These are phyloP conservation scores for Crambe crambe DNA, from an alignment of 37 sponge, comb jelly and placozoan species.

Conservation along the genomic window DNA sequence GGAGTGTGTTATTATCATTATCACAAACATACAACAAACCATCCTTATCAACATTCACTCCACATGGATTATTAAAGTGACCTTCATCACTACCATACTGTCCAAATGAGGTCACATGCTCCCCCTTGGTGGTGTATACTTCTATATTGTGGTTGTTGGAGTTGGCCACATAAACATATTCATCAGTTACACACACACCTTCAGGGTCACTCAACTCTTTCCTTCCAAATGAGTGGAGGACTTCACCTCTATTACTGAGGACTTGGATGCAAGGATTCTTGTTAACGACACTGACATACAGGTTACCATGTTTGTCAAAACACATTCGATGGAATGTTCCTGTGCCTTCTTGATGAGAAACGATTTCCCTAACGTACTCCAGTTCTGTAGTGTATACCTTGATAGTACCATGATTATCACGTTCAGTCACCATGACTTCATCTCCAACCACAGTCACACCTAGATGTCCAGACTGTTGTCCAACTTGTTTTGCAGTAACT, in stretches of 20 bases:
- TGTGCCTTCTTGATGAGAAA: neutral
- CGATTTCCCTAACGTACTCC: constrained; percentile 2
- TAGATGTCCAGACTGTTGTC: neutral
- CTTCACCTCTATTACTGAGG: too few relatives aligned
- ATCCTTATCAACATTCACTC: neutral
- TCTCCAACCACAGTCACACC: constrained; percentile 11
- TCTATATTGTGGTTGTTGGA: neutral
- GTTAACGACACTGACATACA: too few relatives aligned
- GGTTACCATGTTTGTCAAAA: neutral
- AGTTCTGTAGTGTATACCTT: constrained; percentile 10
- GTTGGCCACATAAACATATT: neutral
- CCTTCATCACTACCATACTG: neutral
- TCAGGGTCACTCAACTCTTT: neutral
- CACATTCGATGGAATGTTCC: neutral
- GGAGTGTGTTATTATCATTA: neutral
- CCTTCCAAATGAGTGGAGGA: too few relatives aligned
- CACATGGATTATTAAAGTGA: neutral
- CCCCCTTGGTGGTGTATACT: constrained; percentile 8
- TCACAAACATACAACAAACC: constrained; percentile 3
- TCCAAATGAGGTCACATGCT: constrained; percentile 18
- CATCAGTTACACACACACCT: constrained; percentile 9
- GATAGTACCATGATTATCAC: neutral
- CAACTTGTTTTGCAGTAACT: constrained; percentile 1
- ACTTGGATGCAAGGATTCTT: too few relatives aligned
- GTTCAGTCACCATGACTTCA: constrained; percentile 27